A percentile compares a stretch with the other conserved stretches of the same genome.
Conservation (phyloP, 2,797 vertebrate genomes). For the Rhabdomys pumilio region DNA sequence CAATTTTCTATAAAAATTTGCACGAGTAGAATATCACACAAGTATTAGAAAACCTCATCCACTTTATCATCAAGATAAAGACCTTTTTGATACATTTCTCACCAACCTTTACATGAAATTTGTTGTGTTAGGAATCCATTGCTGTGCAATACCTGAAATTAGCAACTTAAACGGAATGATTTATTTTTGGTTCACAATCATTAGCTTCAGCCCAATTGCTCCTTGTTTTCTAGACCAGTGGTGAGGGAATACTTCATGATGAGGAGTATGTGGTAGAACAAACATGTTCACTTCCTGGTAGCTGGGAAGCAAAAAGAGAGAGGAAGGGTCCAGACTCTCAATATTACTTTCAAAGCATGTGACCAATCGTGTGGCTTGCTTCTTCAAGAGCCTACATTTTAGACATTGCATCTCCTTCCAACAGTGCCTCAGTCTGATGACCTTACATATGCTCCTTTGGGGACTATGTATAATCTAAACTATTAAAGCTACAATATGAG, state of each 20-base stretch:
- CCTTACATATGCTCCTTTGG: background rate
- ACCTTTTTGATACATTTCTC: background rate
- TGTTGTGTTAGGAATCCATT: background rate
- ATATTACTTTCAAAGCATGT: too few species aligned
- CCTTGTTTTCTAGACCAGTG: background rate
- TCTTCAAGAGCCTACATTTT: background rate
- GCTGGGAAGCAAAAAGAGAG: background rate
- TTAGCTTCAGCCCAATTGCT: background rate
- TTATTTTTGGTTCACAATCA: background rate
- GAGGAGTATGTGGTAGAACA: background rate
- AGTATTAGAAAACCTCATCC: constrained; percentile 38
- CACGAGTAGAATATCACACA: background rate
- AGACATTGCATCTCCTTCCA: background rate
- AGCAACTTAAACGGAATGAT: background rate
- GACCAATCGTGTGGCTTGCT: background rate
- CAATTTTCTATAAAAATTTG: constrained; percentile 32
- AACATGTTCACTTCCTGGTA: background rate
- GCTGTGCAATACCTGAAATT: background rate
- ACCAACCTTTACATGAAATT: background rate
- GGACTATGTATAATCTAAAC: background rate
- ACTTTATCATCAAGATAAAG: constrained; percentile 36
- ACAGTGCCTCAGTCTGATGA: background rate
- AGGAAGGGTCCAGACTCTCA: background rate
- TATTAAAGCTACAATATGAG: background rate
- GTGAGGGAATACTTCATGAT: too few species aligned